Evolutionary conservation across 2,888 invertebrate genomes (phyloP).

Genomic region (Lycocerus yunnanus): DNA sequence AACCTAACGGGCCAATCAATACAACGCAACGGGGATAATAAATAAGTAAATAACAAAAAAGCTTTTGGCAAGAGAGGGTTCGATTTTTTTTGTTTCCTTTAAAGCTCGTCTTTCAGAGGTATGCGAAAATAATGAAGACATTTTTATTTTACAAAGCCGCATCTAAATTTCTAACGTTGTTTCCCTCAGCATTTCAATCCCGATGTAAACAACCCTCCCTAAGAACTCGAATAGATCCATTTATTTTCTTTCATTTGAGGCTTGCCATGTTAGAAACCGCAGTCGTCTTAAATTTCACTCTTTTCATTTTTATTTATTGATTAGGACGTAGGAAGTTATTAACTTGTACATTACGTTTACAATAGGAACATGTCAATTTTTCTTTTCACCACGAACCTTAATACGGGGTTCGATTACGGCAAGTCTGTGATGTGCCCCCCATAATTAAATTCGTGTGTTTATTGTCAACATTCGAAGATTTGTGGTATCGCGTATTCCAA

Average conservation of each 20-base stretch:
- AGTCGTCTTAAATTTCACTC: conserved; percentile 36
- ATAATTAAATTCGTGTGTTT: neutral
- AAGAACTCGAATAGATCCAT: conserved; percentile 50
- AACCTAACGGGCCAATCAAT: conserved; percentile 20
- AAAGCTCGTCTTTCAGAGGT: conserved; percentile 26
- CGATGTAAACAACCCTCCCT: conserved; percentile 46
- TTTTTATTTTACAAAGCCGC: conserved; percentile 38
- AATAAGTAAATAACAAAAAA: neutral
- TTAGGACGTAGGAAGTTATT: conserved; percentile 30
- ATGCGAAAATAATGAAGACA: conserved; percentile 39
- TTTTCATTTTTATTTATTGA: conserved; percentile 34
- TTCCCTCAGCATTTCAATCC: conserved; percentile 37
- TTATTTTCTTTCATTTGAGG: conserved; percentile 52
- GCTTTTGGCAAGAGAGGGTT: conserved; percentile 2
- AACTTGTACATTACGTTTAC: conserved; percentile 14
- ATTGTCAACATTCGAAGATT: neutral
- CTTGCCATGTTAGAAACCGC: conserved; percentile 33
- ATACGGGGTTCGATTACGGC: neutral
- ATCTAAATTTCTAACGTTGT: conserved; percentile 38
- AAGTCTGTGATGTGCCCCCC: neutral
- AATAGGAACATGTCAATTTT: neutral
- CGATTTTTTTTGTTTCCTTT: conserved; percentile 19
- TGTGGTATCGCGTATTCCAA: neutral
- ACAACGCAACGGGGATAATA: neutral
- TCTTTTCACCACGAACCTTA: neutral